Conservation (phyloP, 2,797 vertebrate species). For the Galago senegalensis region DNA sequence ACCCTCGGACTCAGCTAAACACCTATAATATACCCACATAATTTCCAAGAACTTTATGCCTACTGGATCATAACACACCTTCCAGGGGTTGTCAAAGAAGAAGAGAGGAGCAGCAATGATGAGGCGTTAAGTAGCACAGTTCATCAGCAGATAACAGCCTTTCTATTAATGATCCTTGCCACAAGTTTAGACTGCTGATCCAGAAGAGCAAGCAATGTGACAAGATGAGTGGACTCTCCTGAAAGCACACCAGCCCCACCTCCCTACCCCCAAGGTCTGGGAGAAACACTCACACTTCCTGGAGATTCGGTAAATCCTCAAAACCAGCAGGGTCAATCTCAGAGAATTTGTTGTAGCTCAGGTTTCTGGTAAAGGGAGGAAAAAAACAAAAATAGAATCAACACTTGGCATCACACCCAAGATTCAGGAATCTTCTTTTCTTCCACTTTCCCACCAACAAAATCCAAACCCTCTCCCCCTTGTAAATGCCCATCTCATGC, state of each 20-base stretch:
- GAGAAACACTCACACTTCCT: conserved; percentile 96
- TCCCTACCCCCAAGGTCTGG: neutral
- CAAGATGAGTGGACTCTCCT: neutral
- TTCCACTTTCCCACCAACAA: too few relatives aligned
- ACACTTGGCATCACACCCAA: neutral
- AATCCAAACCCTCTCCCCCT: neutral
- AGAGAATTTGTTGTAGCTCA: conserved; percentile 96
- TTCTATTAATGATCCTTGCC: neutral
- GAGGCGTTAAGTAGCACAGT: neutral
- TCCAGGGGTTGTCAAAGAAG: conserved; percentile 74
- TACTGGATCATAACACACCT: conserved; percentile 69
- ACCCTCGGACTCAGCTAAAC: neutral
- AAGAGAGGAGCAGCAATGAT: neutral
- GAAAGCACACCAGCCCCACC: neutral
- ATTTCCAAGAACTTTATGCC: conserved; percentile 76
- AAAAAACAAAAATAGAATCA: conserved; percentile 64
- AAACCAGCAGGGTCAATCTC: conserved; percentile 93
- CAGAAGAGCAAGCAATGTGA: neutral
- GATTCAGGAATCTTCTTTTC: conserved; percentile 15
- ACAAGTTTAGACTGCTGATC: conserved; percentile 16
- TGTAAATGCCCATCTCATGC: neutral
- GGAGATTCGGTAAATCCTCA: conserved; percentile 92
- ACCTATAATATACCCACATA: neutral
- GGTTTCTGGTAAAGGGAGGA: conserved; percentile 93
- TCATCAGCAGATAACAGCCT: neutral